Conservation (phyloP, 2,797 vertebrate genomes). For the Xyrichtys novacula region DNA sequence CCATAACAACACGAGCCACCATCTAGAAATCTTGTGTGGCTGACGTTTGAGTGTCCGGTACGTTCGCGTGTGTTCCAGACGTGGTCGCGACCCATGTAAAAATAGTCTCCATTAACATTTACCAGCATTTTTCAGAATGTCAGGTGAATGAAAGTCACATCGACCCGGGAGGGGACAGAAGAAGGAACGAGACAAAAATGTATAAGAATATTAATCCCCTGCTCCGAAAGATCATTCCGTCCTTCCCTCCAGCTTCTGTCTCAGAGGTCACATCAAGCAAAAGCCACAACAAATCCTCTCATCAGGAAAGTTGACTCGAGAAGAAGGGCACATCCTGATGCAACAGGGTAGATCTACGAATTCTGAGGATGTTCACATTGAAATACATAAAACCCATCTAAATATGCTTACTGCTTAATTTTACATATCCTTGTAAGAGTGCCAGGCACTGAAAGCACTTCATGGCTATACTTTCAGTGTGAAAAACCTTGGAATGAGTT, state of each 20-base stretch:
- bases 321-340: conserved; percentile 61
- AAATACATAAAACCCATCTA: conserved; percentile 41
- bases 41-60: conserved; percentile 19
- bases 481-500: not conserved
- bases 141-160: conserved; percentile 69
- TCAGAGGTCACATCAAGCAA: conserved; percentile 69
- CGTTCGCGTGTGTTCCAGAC: conserved; percentile 39
- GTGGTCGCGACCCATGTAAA: conserved; percentile 71
- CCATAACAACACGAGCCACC: conserved; percentile 17
- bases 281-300: conserved; percentile 73
- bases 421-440: conserved; percentile 4
- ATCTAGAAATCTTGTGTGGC: conserved; percentile 25
- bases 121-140: conserved; percentile 77
- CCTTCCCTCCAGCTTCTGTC: conserved; percentile 58
- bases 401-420: conserved; percentile 5
- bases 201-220: conserved; percentile 75
- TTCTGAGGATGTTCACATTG: conserved; percentile 60
- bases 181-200: conserved; percentile 65
- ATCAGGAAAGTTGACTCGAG: conserved; percentile 60
- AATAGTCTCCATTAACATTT: conserved; percentile 82
- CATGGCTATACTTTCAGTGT: not conserved
- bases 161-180: conserved; percentile 60
- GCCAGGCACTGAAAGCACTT: too few relatives aligned
- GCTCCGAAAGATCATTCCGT: conserved; percentile 70
- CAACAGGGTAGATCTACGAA: conserved; percentile 34